Conservation (phyloP, 2,113 vertebrate species). For the Meriones unguiculatus region DNA sequence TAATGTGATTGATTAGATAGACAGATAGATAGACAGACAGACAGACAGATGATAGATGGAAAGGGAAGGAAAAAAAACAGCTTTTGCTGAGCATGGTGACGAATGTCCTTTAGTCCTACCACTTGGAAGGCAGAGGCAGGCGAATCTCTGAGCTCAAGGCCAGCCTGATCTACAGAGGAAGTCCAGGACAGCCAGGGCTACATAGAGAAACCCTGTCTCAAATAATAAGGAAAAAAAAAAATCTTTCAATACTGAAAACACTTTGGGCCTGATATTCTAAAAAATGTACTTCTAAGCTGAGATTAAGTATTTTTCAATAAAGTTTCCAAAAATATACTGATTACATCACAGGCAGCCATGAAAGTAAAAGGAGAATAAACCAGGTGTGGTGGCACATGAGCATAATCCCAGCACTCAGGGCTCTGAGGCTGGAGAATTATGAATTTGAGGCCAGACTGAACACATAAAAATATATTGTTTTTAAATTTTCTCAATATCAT, state of each 20-base stretch:
- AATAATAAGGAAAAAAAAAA: background rate
- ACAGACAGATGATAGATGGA: too few species aligned
- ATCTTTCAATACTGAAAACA: background rate
- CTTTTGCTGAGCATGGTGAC: too few species aligned
- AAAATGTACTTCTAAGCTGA: background rate
- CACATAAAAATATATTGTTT: too few species aligned
- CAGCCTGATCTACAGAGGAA: too few species aligned
- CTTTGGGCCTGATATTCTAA: background rate
- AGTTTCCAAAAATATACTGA: background rate
- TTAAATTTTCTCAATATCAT: background rate
- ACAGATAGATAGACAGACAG: too few species aligned
- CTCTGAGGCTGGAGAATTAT: background rate
- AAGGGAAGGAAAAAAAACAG: background rate
- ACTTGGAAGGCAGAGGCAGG: too few species aligned
- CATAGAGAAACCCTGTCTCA: too few species aligned
- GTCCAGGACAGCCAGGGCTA: too few species aligned
- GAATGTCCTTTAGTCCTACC: too few species aligned
- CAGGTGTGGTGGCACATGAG: background rate
- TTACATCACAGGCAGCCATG: background rate
- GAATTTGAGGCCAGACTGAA: background rate
- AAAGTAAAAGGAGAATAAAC: background rate
- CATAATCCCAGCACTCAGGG: background rate
- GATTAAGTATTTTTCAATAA: conserved; percentile 49
- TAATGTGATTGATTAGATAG: too few species aligned
- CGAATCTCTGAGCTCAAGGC: too few species aligned